Evolutionary conservation across 2,888 invertebrate species (phyloP).

Genomic region (Dilophus febrilis): DNA sequence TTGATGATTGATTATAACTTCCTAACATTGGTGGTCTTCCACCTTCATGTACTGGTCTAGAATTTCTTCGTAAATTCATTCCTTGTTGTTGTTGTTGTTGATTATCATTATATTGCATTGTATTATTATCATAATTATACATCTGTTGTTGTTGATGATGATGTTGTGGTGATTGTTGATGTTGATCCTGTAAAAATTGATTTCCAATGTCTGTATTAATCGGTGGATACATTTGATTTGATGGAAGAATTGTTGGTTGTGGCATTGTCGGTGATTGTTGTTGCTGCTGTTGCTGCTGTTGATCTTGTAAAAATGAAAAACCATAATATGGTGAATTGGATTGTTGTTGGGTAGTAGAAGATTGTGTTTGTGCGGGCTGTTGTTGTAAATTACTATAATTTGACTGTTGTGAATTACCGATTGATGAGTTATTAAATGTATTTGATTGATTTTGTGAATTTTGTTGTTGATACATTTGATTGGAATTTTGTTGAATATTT

Average conservation of each 20-base stretch:
- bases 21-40: constrained; percentile 34
- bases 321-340: constrained; percentile 17
- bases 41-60: constrained; percentile 31
- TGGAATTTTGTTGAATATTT: constrained; percentile 22
- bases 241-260: constrained; percentile 20
- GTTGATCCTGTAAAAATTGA: background rate
- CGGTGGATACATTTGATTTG: constrained; percentile 10
- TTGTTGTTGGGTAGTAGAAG: background rate
- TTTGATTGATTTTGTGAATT: constrained; percentile 13
- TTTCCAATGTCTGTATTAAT: background rate
- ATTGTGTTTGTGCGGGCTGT: constrained; percentile 6
- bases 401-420: constrained; percentile 8
- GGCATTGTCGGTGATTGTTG: constrained; percentile 18
- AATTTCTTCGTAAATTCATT: constrained; percentile 32
- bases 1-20: constrained; percentile 38
- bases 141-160: constrained; percentile 13
- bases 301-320: constrained; percentile 17
- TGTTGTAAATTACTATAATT: constrained; percentile 8
- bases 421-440: constrained; percentile 16
- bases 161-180: constrained; percentile 5
- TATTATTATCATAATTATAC: constrained; percentile 10
- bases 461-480: constrained; percentile 21
- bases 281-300: constrained; percentile 16
- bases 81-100: constrained; percentile 16
- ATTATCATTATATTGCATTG: constrained; percentile 14